Conservation (phyloP, 2,113 vertebrate genomes). For the Pteronura brasiliensis region DNA sequence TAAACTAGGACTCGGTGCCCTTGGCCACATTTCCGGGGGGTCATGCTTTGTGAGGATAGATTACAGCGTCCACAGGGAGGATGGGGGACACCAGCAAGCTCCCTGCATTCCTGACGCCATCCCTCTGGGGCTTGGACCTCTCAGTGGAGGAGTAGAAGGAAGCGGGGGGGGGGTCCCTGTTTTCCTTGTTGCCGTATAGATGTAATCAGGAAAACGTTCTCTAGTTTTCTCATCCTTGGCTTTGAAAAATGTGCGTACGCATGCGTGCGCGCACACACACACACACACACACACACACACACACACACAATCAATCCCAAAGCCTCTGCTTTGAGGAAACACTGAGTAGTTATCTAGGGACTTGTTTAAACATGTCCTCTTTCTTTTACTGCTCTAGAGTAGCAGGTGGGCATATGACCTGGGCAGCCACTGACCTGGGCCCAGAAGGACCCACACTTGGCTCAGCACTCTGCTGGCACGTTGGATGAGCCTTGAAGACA, state of each 20-base stretch:
- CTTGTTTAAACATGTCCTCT: not conserved
- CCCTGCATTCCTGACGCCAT: not conserved
- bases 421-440: not conserved
- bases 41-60: not conserved
- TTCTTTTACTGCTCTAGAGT: not conserved
- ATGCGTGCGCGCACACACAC: too few relatives aligned
- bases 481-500: not conserved
- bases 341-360: not conserved
- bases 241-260: slow-evolving; percentile 5
- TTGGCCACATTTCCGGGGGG: not conserved
- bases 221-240: not conserved
- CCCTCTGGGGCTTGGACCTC: not conserved
- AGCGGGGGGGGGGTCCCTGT: too few relatives aligned
- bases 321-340: not conserved
- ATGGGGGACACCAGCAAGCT: not conserved
- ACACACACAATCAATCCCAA: not conserved
- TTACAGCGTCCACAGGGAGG: not conserved
- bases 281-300: too few relatives aligned
- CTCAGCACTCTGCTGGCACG: not conserved
- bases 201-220: not conserved
- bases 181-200: not conserved
- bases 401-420: not conserved
- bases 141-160: fast-evolving
- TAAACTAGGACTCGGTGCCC: not conserved
- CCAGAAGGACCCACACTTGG: not conserved